Conservation (phyloP, 1,140 invertebrate genomes). For the Agrypnia vestita region DNA sequence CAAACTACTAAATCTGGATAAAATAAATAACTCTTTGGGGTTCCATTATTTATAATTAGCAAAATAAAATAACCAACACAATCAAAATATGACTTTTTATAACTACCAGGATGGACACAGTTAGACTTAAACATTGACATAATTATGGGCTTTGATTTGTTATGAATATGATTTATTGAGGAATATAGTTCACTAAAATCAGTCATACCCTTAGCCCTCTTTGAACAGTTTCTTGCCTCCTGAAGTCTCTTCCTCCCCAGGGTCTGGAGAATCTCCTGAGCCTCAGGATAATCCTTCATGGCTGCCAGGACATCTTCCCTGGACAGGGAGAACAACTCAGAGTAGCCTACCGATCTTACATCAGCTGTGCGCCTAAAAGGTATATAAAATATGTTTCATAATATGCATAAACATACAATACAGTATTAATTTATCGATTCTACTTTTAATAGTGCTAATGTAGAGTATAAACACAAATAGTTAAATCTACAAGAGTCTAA, state of each 20-base stretch:
- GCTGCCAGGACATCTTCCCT: constrained; percentile 95
- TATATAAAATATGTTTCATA: not conserved
- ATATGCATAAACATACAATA: too few species aligned
- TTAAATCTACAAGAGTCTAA: too few species aligned
- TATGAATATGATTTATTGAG: too few species aligned
- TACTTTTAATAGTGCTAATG: too few species aligned
- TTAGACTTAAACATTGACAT: not conserved
- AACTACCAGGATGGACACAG: not conserved
- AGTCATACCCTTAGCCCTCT: constrained; percentile 64
- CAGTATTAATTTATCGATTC: too few species aligned
- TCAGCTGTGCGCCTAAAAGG: constrained; percentile 91
- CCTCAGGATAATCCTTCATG: constrained; percentile 97
- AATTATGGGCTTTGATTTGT: not conserved
- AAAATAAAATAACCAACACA: too few species aligned
- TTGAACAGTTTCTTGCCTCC: constrained; percentile 78
- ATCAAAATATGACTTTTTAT: not conserved
- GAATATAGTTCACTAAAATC: not conserved
- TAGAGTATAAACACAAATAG: too few species aligned
- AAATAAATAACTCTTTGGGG: too few species aligned
- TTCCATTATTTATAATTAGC: too few species aligned
- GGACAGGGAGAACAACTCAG: constrained; percentile 95
- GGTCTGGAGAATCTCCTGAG: constrained; percentile 92
- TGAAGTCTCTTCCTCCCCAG: constrained; percentile 90
- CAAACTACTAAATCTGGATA: too few species aligned
- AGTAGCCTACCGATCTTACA: constrained; percentile 95